Base-by-base conservation (phyloP, 2,888 invertebrate genomes). In the Tenodera sinensis region DNA sequence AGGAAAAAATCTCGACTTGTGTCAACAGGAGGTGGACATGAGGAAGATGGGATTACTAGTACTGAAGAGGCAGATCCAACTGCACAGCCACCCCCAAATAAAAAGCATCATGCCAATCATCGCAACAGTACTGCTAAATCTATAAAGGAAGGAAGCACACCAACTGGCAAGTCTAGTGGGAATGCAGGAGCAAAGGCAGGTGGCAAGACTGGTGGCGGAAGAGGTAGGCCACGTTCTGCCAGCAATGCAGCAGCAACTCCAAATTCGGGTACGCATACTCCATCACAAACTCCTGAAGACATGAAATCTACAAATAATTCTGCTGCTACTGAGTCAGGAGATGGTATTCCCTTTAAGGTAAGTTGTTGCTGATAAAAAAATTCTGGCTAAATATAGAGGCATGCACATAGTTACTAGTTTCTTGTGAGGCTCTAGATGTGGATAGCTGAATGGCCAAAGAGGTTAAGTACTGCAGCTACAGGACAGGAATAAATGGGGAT, bases 1-100 rank as follows among this genome's bases (percentile, higher is more conserved):
- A 89, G 89, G 27, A 90, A 90, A 83, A 89, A 89, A 84, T 83
- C 88, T 28, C 89, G 89, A 2, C 34, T 84, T 28, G 14, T 83
- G 27, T 88, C 89, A 25, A n/a, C 82, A 6, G n/a, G 30, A 47
- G 89, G 84, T 81, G 42, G 83, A 30, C 47, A 47, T 30, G 89
- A 89, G 42, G 89, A 89, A 25, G 89, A 89, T 81, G 84, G 84
- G n/a, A n/a, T 27, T 34, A 86, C 87, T 0, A 84, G 84, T 82
- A 28, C 28, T 84, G 89, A 84, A 7, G 87, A 71, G 83, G 71
- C 12, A 9, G 84, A 83, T 82, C 25, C n/a, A 2, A n/a, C 30
- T 25, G n/a, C 28, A 34, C 87, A 87, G 12, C 87, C 87, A 14
- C 87, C 87, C 30, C 87, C 87, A n/a, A 87, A 9, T 34, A 87